Conservation (phyloP, 2,888 invertebrate species). For the Chydorus sphaericus region DNA sequence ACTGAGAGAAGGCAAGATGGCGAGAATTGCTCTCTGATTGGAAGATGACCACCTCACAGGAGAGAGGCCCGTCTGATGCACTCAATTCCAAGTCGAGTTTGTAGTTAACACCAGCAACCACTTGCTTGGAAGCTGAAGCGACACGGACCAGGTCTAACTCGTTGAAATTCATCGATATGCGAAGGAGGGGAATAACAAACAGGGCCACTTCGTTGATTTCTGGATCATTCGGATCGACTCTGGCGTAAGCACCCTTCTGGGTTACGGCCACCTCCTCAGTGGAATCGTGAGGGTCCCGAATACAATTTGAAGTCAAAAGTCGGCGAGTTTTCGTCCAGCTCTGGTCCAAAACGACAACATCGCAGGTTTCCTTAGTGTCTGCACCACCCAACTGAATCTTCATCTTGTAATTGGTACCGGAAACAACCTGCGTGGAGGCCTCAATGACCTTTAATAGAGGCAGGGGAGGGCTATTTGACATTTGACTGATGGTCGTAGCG, state of each 20-base stretch:
- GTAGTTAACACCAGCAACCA: background rate
- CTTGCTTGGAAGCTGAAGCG: background rate
- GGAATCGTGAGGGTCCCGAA: too few relatives aligned
- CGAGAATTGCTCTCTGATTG: background rate
- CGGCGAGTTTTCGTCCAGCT: background rate
- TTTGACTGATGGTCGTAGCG: slow-evolving; percentile 6
- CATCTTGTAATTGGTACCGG: slow-evolving; percentile 41
- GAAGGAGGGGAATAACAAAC: background rate
- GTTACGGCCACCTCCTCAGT: too few relatives aligned
- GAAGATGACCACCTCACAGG: slow-evolving; percentile 2
- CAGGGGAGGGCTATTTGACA: background rate
- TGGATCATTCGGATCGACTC: background rate
- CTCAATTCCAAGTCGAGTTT: background rate
- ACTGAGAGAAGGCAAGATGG: background rate
- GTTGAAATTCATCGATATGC: background rate
- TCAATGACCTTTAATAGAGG: background rate
- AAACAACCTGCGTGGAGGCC: slow-evolving; percentile 30
- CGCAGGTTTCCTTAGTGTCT: background rate
- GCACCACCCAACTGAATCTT: slow-evolving; percentile 33
- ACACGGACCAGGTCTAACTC: background rate
- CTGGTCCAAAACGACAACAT: slow-evolving; percentile 1
- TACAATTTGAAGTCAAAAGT: background rate
- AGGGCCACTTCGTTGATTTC: background rate
- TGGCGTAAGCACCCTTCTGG: background rate
- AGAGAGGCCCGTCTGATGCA: background rate